phyloP scores from a whole-genome alignment of 2,797 vertebrate genomes.

The Sebastolobus altivelis region DNA sequence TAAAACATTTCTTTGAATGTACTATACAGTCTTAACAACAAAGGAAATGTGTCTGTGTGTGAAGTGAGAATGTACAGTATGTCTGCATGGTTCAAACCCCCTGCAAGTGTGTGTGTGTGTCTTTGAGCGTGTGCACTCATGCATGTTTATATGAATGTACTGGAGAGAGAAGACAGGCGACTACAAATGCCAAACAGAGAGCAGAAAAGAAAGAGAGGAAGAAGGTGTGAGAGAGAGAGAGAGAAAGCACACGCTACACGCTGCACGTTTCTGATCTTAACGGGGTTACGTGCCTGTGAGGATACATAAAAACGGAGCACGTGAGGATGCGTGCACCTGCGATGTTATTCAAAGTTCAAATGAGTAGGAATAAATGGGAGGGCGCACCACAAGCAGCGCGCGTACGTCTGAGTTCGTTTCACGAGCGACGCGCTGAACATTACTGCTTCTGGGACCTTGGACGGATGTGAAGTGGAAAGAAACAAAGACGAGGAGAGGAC shows the following conservation, averaged over 20 bases:
- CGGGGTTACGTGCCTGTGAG: slow-evolving; percentile 23
- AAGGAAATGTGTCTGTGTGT: slow-evolving; percentile 22
- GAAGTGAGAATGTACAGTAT: slow-evolving; percentile 7
- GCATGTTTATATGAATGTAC: slow-evolving; percentile 28
- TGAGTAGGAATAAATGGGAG: slow-evolving; percentile 33
- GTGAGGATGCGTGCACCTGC: slow-evolving; percentile 20
- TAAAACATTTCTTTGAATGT: slow-evolving; percentile 24
- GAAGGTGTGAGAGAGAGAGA: slow-evolving; percentile 16
- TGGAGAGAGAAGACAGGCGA: slow-evolving; percentile 7
- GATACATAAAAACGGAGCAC: background rate
- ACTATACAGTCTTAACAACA: slow-evolving; percentile 6
- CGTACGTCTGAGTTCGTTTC: slow-evolving; percentile 35
- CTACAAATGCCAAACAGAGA: slow-evolving; percentile 10
- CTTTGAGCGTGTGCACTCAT: slow-evolving; percentile 18
- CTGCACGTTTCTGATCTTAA: slow-evolving; percentile 37
- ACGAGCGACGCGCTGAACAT: slow-evolving; percentile 9
- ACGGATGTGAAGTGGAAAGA: slow-evolving; percentile 16
- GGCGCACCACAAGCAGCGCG: background rate
- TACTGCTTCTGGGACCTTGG: slow-evolving; percentile 31
- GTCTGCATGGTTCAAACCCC: slow-evolving; percentile 36
- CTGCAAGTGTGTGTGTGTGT: background rate
- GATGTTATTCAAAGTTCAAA: slow-evolving; percentile 51
- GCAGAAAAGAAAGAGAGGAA: slow-evolving; percentile 3
- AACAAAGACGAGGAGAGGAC: slow-evolving; percentile 28
- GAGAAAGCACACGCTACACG: background rate